Percentiles rank a stretch among this genome's conserved stretches.
Evolutionary conservation across 2,797 vertebrate genomes (phyloP).

Genomic region (Chelon auratus): DNA sequence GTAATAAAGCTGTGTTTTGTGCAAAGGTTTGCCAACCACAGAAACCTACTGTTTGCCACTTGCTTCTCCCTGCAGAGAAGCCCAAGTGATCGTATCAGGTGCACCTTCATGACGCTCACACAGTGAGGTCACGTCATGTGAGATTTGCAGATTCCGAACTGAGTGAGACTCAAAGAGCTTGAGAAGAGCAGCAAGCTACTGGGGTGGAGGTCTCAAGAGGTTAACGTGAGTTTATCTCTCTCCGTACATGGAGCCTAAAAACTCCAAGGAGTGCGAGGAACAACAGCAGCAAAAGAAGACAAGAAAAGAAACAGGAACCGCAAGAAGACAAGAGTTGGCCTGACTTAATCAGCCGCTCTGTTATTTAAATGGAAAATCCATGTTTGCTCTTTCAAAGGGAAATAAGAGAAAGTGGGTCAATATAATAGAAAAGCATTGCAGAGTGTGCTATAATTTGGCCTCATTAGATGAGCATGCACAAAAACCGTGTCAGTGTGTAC

Average conservation of each 20-base stretch:
- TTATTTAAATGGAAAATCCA: conserved; percentile 70
- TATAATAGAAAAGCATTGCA: conserved; percentile 47
- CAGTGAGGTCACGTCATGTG: conserved; percentile 17
- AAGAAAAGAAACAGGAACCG: conserved; percentile 50
- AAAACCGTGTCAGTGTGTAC: conserved; percentile 43
- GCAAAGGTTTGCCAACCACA: conserved; percentile 26
- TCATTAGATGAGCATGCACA: conserved; percentile 67
- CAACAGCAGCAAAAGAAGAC: conserved; percentile 23
- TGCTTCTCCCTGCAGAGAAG: conserved; percentile 9
- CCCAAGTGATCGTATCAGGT: conserved; percentile 24
- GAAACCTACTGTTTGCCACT: conserved; percentile 33
- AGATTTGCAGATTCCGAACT: conserved; percentile 44
- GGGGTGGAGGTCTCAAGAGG: conserved; percentile 27
- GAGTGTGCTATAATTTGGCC: conserved; percentile 55
- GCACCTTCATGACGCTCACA: conserved; percentile 7
- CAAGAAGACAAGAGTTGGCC: conserved; percentile 20
- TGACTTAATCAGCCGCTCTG: conserved; percentile 66
- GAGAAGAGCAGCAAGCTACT: conserved; percentile 10
- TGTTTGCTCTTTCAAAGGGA: conserved; percentile 71
- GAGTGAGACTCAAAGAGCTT: neutral
- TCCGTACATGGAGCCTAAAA: conserved; percentile 22
- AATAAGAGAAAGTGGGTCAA: conserved; percentile 76
- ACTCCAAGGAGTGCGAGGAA: conserved; percentile 26
- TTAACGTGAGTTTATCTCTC: conserved; percentile 35
- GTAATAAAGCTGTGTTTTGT: conserved; percentile 53